phyloP scores from a whole-genome alignment of 92 coral and sea anemone species.

The Actinernus sp. region DNA sequence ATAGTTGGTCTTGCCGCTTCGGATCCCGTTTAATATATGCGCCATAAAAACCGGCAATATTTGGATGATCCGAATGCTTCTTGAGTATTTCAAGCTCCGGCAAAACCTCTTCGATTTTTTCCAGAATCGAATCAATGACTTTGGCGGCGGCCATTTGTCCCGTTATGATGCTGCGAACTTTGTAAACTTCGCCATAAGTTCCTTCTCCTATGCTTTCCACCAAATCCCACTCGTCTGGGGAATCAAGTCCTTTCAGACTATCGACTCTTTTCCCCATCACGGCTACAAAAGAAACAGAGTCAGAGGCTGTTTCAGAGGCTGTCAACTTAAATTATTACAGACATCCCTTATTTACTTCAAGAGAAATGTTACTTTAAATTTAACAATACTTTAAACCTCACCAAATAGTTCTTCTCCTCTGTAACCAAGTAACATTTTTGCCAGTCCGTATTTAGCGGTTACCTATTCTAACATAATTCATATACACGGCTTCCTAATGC shows the following conservation, averaged over 20 bases:
- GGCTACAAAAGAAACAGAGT: constrained; percentile 56
- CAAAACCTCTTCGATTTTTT: constrained; percentile 88
- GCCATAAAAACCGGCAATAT: constrained; percentile 89
- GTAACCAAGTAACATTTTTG: too few species aligned
- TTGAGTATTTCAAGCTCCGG: constrained; percentile 89
- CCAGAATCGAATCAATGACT: constrained; percentile 86
- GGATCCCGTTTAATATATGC: constrained; percentile 84
- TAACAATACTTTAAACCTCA: too few species aligned
- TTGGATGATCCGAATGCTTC: constrained; percentile 89
- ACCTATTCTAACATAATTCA: too few species aligned
- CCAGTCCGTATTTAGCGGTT: too few species aligned
- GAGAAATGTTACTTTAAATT: too few species aligned
- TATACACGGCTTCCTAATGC: too few species aligned
- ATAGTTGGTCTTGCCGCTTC: constrained; percentile 85
- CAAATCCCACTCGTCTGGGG: constrained; percentile 93
- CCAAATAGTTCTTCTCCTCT: too few species aligned
- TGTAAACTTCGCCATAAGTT: constrained; percentile 91
- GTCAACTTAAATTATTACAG: too few species aligned
- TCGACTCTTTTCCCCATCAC: constrained; percentile 88
- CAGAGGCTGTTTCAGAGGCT: too few species aligned
- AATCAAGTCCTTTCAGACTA: constrained; percentile 65
- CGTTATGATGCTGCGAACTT: constrained; percentile 66
- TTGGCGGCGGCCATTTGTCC: constrained; percentile 96
- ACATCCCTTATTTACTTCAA: too few species aligned
- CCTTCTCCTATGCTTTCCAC: constrained; percentile 98